Evolutionary conservation across 2,888 invertebrate genomes (phyloP).

Genomic region (Rhingia rostrata): DNA sequence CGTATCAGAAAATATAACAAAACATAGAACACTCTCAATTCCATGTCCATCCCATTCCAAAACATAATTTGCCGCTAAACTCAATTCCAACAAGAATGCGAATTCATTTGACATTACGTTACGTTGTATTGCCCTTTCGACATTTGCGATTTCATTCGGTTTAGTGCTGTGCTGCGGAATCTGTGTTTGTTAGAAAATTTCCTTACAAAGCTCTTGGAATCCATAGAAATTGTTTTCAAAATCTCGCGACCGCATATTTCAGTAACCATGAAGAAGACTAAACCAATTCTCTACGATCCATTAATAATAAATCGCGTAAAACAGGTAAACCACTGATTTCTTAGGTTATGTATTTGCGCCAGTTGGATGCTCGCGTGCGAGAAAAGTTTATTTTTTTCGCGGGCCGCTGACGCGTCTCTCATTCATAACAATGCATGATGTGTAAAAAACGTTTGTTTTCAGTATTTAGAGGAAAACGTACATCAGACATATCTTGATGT

Average conservation of each 20-base stretch:
- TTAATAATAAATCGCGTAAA: slow-evolving; percentile 86
- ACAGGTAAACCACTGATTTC: slow-evolving; percentile 79
- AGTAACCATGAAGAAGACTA: slow-evolving; percentile 77
- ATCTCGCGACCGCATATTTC: background rate
- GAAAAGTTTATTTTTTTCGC: slow-evolving; percentile 2
- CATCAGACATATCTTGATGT: slow-evolving; percentile 92
- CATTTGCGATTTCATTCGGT: slow-evolving; percentile 46
- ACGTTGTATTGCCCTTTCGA: slow-evolving; percentile 31
- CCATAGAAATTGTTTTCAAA: slow-evolving; percentile 3
- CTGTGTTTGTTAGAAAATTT: slow-evolving; percentile 31
- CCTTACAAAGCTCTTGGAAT: background rate
- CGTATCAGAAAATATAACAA: too few species aligned
- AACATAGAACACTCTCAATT: too few species aligned
- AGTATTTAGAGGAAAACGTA: slow-evolving; percentile 92
- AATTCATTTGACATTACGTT: slow-evolving; percentile 24
- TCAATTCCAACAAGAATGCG: background rate
- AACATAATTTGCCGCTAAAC: too few species aligned
- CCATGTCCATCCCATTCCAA: too few species aligned
- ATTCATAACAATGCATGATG: background rate
- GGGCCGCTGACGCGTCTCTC: background rate
- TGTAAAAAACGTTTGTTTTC: slow-evolving; percentile 6
- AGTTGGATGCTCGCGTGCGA: slow-evolving; percentile 52
- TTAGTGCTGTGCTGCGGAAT: slow-evolving; percentile 35
- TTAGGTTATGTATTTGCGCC: slow-evolving; percentile 76
- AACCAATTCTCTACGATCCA: slow-evolving; percentile 83